Base-by-base conservation (phyloP, 1,140 invertebrate species). In the Nasonia giraulti region DNA sequence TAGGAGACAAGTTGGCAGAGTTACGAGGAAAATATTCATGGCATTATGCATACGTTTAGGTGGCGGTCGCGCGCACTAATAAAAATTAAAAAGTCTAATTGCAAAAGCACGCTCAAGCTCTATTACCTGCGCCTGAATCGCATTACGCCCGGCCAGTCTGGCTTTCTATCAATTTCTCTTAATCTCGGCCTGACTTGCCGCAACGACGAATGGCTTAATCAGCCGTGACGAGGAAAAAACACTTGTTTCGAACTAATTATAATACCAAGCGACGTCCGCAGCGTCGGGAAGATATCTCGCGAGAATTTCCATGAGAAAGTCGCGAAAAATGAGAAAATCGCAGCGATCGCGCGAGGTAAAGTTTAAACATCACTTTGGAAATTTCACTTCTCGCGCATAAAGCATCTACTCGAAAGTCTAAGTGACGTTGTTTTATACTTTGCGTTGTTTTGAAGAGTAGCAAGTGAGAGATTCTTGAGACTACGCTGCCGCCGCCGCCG, bases 51-150 rank as follows among this genome's bases (percentile, higher is more conserved):
- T 93, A 93, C 92, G 91, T 88, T 92, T 92, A 92, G 90, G 89
- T 88, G 74, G 85, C 87, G 89, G 89, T 91, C 87, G 87, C 86
- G 90, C 86, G 90, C 91, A 80, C 81, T 93, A 93, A 93, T 93
- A 92, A 92, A 93, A 93, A 92, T 93, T 93, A 93, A 93, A 93
- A 93, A 93, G 92, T 93, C 91, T 93, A 93, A 93, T 93, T 93
- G 91, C 89, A 87, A 91, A 89, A 90, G 88, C 89, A 27, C 80
- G 75, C 50, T 47, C 80, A 69, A 73, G 79, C 75, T 85, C 84
- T 73, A 85, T 85, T 85, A 85, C 74, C 55, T 66, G 31, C 62
- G 31, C 62, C 14, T 44, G 73, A 78, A 83, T 83, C 68, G 69
- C 81, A 83, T 86, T 82, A 79, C n/a, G 62, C n/a, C 62, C 44